A percentile compares a stretch with the other conserved stretches of the same genome.
Evolutionary conservation across 2,888 invertebrate genomes (phyloP).

Genomic region (Ophion slaviceki): DNA sequence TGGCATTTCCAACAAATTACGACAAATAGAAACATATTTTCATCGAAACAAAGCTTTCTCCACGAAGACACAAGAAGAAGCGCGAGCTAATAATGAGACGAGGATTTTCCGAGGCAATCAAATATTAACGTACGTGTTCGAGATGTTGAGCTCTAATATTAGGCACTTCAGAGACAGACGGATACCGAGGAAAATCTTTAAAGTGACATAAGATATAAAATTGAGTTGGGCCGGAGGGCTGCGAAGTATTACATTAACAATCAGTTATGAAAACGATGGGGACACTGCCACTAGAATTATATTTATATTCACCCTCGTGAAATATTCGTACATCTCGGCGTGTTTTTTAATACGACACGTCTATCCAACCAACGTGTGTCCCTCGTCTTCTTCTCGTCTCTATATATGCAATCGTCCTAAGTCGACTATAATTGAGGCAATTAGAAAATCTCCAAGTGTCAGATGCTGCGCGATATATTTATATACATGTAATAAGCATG

Average conservation of each 20-base stretch:
- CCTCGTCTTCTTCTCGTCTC: conserved; percentile 20
- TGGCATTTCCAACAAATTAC: not conserved
- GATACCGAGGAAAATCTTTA: conserved; percentile 21
- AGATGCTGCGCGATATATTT: conserved; percentile 32
- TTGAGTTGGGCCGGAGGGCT: not conserved
- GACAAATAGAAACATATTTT: not conserved
- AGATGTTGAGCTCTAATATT: not conserved
- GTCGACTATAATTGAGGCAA: conserved; percentile 75
- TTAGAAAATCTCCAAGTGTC: conserved; percentile 67
- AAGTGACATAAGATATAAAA: conserved; percentile 6
- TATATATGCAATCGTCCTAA: conserved; percentile 70
- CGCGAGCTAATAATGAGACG: not conserved
- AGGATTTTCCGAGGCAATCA: not conserved
- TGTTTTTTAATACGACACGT: not conserved
- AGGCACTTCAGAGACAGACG: not conserved
- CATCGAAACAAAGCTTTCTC: not conserved
- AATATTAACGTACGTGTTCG: not conserved
- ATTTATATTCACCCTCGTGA: conserved; percentile 22
- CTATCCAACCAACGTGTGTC: not conserved
- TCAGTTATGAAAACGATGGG: conserved; percentile 17
- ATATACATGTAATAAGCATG: conserved; percentile 38
- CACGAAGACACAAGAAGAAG: not conserved
- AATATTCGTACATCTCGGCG: not conserved
- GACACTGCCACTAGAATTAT: conserved; percentile 2
- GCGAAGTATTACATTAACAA: conserved; percentile 37